Conservation (phyloP, 2,888 invertebrate species). For the Trachelus stipa region DNA sequence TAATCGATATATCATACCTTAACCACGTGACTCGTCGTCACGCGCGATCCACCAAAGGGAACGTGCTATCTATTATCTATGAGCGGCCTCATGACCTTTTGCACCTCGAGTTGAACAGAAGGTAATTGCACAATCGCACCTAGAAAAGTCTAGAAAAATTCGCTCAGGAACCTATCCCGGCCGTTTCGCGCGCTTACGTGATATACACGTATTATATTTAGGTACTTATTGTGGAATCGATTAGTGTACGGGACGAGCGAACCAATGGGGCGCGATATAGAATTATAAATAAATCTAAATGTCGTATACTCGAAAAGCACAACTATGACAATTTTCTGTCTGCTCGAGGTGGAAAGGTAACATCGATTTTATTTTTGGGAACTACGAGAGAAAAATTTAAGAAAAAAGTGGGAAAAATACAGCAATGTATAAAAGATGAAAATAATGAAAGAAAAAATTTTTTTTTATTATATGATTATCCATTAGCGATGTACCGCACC, state of each 20-base stretch:
- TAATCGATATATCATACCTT: not conserved
- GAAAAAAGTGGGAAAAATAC: not conserved
- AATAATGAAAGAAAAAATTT: not conserved
- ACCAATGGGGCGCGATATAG: not conserved
- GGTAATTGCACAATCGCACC: not conserved
- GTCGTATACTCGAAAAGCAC: not conserved
- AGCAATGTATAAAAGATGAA: not conserved
- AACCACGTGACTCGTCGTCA: not conserved
- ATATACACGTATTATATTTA: not conserved
- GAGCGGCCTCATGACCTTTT: not conserved
- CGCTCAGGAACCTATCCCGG: not conserved
- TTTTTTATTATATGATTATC: not conserved
- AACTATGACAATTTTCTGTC: not conserved
- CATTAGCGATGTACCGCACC: not conserved
- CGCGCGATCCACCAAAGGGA: not conserved
- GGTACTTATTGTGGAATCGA: not conserved
- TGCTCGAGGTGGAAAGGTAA: not conserved
- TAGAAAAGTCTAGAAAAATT: not conserved
- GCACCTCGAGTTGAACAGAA: not conserved
- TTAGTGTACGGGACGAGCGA: not conserved
- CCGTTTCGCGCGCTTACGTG: not conserved
- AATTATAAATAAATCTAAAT: not conserved
- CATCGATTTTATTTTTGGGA: not conserved
- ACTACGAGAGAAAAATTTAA: not conserved
- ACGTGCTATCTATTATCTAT: not conserved